Conservation (phyloP, 2,888 invertebrate genomes). For the Diadegma fenestrale region DNA sequence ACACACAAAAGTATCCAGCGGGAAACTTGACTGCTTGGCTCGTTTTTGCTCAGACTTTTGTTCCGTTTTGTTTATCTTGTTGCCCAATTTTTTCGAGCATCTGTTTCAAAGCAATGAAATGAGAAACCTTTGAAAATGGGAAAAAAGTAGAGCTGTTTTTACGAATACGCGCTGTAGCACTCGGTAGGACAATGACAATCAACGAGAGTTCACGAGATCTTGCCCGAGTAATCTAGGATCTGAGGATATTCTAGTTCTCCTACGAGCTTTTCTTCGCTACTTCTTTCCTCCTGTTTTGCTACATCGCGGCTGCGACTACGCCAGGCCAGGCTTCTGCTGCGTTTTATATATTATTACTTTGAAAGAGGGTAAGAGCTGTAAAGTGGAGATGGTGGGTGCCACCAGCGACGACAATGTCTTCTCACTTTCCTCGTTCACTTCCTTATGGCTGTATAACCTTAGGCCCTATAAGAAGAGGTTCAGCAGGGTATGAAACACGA, state of each 20-base stretch:
- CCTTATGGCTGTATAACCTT: slow-evolving; percentile 13
- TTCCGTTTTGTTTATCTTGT: not conserved
- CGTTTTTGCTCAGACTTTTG: not conserved
- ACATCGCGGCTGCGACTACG: slow-evolving; percentile 19
- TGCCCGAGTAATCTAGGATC: slow-evolving; percentile 18
- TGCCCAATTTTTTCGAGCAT: not conserved
- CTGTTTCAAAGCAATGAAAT: not conserved
- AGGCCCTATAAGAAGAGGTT: slow-evolving; percentile 45
- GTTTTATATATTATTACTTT: slow-evolving; percentile 57
- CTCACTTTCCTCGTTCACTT: slow-evolving; percentile 42
- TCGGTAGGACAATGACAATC: slow-evolving; percentile 10
- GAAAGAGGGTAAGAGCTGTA: slow-evolving; percentile 44
- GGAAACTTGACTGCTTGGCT: not conserved
- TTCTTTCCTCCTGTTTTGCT: slow-evolving; percentile 16
- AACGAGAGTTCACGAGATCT: slow-evolving; percentile 28
- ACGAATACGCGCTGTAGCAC: slow-evolving; percentile 10
- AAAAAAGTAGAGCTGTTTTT: not conserved
- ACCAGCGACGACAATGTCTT: slow-evolving; percentile 33
- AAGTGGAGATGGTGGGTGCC: slow-evolving; percentile 35
- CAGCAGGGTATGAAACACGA: slow-evolving; percentile 17
- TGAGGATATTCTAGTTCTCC: slow-evolving; percentile 40
- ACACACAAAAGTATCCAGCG: not conserved
- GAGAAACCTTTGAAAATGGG: not conserved
- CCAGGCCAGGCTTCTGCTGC: not conserved
- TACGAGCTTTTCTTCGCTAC: slow-evolving; percentile 7